These are phyloP conservation scores for Anas platyrhynchos DNA, from an alignment of 2,113 vertebrate species.

Conservation along the genomic window DNA sequence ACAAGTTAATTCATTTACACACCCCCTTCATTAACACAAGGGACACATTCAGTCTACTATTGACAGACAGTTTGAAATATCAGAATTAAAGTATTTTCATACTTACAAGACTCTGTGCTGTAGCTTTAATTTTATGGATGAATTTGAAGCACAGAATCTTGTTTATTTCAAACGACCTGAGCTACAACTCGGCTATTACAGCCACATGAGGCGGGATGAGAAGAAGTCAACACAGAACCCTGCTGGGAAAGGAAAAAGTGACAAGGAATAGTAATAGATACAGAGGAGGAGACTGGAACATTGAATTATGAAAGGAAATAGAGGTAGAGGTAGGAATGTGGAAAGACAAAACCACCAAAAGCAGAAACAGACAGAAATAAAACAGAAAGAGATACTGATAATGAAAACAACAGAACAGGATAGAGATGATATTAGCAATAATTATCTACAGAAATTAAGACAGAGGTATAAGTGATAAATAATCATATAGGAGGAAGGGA, in stretches of 20 bases:
- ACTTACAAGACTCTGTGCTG: slow-evolving; percentile 69
- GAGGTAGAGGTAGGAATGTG: neutral
- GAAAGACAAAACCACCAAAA: neutral
- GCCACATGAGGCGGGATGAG: neutral
- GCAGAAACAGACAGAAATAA: neutral
- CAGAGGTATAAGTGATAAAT: neutral
- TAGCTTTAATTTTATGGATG: slow-evolving; percentile 51
- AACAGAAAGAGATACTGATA: neutral
- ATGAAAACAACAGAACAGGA: neutral
- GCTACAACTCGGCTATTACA: slow-evolving; percentile 34
- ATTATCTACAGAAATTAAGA: neutral
- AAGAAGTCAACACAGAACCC: slow-evolving; percentile 12
- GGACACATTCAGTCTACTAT: neutral
- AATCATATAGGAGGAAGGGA: neutral
- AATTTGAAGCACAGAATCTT: slow-evolving; percentile 63
- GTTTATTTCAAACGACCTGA: slow-evolving; percentile 59
- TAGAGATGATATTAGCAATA: neutral
- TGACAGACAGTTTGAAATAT: neutral
- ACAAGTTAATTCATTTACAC: neutral
- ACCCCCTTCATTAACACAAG: neutral
- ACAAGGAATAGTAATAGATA: slow-evolving; percentile 29
- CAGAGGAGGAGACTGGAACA: neutral
- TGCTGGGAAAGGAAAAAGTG: slow-evolving; percentile 49
- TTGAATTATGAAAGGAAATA: neutral
- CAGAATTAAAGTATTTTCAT: slow-evolving; percentile 29